Evolutionary conservation across 1,140 invertebrate species (phyloP), one percentile per base, ranked within the genome.

Genomic region (Helicoverpa armigera): DNA sequence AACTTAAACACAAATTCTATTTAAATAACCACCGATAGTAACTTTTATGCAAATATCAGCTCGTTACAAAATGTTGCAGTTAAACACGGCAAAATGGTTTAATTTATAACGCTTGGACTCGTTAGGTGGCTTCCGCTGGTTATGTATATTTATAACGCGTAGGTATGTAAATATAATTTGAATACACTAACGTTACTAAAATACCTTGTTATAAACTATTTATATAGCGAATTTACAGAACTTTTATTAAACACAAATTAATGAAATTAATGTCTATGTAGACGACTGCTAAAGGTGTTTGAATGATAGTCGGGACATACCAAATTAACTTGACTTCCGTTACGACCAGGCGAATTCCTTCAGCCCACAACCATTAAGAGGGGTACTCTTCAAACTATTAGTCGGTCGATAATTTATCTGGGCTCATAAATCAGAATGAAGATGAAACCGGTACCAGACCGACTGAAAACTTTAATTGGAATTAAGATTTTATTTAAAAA

Each of bases 21-120:
- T 70, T 31, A 29, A 53, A 53, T 70, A 70, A 70, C 50, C 51
- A 70, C 53, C 23, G 14, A 53, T 70, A 11, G 16, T 69, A 10
- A 69, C 43, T 51, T 69, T 50, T 51, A 69, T 69, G 65, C 65
- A 69, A 69, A 69, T 67, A 23, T 0, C 16, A 51, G 43, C 16
- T 51, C 48, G 10, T 69, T 69, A 69, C 65, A 51, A 69, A 70
- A 70, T 53, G 18, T 48, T 65, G 12, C 48, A 13, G 67, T 23
- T 29, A 51, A 31, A 14, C 18, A 70, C 51, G 18, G 51, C 53
- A 70, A 53, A 70, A 70, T 53, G 53, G 67, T 70, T 70, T 23
- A 51, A 69, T 70, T 70, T 51, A 70, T 35, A 70, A 70, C 53
- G 50, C 18, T 53, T 50, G 53, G 13, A 51, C 48, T 53, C 67